Conservation (phyloP, 2,797 vertebrate species). For the Cuculus canorus region DNA sequence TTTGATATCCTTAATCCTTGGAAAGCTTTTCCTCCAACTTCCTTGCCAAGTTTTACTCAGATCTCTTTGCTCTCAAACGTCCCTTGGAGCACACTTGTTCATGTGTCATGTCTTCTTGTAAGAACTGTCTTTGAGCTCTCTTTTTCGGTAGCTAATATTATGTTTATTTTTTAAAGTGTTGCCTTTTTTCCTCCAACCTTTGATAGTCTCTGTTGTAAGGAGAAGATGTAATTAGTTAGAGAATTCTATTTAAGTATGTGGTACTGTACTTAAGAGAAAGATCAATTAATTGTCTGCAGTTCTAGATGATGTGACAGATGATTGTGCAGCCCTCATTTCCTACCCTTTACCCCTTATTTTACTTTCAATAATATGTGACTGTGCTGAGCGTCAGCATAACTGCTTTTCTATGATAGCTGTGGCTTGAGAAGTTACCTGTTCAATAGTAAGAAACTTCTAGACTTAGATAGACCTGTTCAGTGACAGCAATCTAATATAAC, state of each 20-base stretch:
- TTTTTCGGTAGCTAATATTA: not conserved
- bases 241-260: not conserved
- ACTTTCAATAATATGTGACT: not conserved
- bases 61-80: not conserved
- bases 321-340: not conserved
- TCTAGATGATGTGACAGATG: not conserved
- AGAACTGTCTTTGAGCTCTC: not conserved
- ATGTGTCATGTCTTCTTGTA: not conserved
- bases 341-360: not conserved
- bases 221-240: not conserved
- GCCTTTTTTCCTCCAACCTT: accelerated
- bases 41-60: not conserved
- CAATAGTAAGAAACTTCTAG: not conserved
- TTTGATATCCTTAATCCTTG: not conserved
- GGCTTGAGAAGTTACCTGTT: not conserved
- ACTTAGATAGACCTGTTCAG: not conserved
- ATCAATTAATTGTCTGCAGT: not conserved
- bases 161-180: not conserved
- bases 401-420: not conserved
- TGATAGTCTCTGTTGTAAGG: not conserved
- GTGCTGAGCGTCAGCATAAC: not conserved
- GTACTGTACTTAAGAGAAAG: not conserved
- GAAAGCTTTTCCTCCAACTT: not conserved
- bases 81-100: not conserved
- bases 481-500: not conserved